These are phyloP conservation scores for Elegia similella DNA, from an alignment of 2,888 invertebrate species.

Conservation along the genomic window DNA sequence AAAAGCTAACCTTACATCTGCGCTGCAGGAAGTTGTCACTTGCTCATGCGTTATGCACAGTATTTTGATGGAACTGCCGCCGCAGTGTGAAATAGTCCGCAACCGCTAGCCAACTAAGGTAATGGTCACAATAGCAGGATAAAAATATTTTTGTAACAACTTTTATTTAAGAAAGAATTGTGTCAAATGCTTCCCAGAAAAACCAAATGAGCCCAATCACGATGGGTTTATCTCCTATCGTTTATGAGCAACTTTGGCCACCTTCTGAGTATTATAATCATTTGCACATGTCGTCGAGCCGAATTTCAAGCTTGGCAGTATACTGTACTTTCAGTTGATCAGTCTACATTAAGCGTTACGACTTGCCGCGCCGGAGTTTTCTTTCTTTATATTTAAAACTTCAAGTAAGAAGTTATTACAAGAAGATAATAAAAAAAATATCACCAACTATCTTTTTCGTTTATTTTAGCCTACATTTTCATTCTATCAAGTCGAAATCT, in stretches of 20 bases:
- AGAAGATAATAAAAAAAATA: conserved; percentile 55
- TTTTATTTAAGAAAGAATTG: too few relatives aligned
- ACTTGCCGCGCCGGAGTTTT: conserved; percentile 18
- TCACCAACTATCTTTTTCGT: too few relatives aligned
- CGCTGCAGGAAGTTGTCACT: background rate
- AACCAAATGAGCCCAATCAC: too few relatives aligned
- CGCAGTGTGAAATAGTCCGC: conserved; percentile 3
- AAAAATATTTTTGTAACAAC: background rate
- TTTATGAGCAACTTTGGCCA: too few relatives aligned
- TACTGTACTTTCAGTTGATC: conserved; percentile 14
- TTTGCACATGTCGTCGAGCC: conserved; percentile 19
- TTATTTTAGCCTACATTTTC: too few relatives aligned
- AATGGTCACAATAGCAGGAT: background rate
- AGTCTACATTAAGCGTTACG: background rate
- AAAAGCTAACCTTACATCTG: conserved; percentile 2
- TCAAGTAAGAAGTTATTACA: conserved; percentile 52
- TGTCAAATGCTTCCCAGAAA: too few relatives aligned
- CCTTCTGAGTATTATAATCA: conserved; percentile 19
- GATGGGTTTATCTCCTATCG: too few relatives aligned
- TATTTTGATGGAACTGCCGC: conserved; percentile 12
- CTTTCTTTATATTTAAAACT: conserved; percentile 53
- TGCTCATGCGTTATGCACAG: conserved; percentile 16
- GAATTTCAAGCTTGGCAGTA: conserved; percentile 42
- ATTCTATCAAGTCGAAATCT: too few relatives aligned
- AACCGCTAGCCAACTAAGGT: background rate